Evolutionary conservation across 1,140 invertebrate genomes (phyloP), one percentile per base, ranked within the genome.

Genomic region (Drosophila aff.): DNA sequence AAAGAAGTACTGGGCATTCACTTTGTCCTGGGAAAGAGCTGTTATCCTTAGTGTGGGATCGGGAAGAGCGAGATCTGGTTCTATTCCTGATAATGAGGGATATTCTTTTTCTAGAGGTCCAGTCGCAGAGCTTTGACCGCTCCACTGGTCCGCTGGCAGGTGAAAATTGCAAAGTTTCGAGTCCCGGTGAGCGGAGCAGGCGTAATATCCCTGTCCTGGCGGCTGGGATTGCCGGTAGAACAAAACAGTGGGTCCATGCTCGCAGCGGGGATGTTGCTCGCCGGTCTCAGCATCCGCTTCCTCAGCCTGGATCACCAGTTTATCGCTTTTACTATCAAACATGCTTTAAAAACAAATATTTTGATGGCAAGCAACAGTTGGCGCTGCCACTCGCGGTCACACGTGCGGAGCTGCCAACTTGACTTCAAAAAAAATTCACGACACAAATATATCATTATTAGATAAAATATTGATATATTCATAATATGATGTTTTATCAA

Each of bases 111-210:
- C 7, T 2, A 7, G 4, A 36, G 13, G 16, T 31, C 7, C 0
- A 1, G 9, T 40, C 11, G 44, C 46, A 1, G 23, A 15, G 2
- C 31, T 23, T 7, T 75, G 36, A 16, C 40, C 57, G 13, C 41
- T 61, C 76, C 89, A 81, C 13, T 79, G 13, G 8, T 40, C 40
- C 6, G 52, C 73, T 9, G 81, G 44, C 52, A 92, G 46, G 46
- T 74, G 59, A 38, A 84, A 92, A 47, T 43, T 60, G 43, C 97
- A 98, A 2, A 95, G 93, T 86, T 97, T 97, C 73, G 94, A 92
- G 82, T 97, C 95, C 65, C 97, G 94, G 83, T 96, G 97, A 4
- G 96, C 96, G 3, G 97, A 95, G 92, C 97, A 98, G 1, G 95
- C 95, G 93, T 95, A 98, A 92, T 95, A 97, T 68, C 94, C 94